phyloP scores from a whole-genome alignment of 2,888 invertebrate genomes.

The Zaprionus obscuricornis region DNA sequence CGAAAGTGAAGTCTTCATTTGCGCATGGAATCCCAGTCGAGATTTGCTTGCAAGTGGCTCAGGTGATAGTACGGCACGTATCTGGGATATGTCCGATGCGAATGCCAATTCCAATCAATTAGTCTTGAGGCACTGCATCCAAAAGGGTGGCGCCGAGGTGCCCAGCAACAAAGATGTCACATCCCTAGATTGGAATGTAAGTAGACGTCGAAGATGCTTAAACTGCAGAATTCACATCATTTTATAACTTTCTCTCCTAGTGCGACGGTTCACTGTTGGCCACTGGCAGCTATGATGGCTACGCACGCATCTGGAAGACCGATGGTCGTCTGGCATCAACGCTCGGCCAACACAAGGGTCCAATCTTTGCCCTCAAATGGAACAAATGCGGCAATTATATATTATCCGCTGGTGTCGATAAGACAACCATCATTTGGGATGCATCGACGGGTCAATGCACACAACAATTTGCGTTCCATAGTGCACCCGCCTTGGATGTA shows the following conservation, averaged over 20 bases:
- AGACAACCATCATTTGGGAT: conserved; percentile 99
- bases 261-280: conserved; percentile 98
- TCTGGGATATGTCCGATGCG: conserved; percentile 99
- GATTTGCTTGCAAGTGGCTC: conserved; percentile 99
- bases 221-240: no score
- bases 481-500: conserved; percentile 98
- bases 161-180: conserved; percentile 99
- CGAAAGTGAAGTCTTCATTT: conserved; percentile 99
- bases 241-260: conserved; percentile 83
- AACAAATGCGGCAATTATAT: conserved; percentile 99
- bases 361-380: conserved; percentile 99
- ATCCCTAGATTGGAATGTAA: conserved; percentile 99
- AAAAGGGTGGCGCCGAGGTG: conserved; percentile 98
- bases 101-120: conserved; percentile 94
- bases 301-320: conserved; percentile 98
- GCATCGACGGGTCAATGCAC: conserved; percentile 98
- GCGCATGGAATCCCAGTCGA: conserved; percentile 99
- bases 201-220: no score
- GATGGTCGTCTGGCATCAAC: conserved; percentile 97
- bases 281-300: conserved; percentile 99
- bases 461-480: conserved; percentile 99
- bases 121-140: conserved; percentile 97
- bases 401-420: conserved; percentile 97
- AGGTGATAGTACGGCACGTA: conserved; percentile 98
- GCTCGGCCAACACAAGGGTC: conserved; percentile 98